Base-by-base conservation (phyloP, 2,113 vertebrate species). In the Hemibates koningsi region DNA sequence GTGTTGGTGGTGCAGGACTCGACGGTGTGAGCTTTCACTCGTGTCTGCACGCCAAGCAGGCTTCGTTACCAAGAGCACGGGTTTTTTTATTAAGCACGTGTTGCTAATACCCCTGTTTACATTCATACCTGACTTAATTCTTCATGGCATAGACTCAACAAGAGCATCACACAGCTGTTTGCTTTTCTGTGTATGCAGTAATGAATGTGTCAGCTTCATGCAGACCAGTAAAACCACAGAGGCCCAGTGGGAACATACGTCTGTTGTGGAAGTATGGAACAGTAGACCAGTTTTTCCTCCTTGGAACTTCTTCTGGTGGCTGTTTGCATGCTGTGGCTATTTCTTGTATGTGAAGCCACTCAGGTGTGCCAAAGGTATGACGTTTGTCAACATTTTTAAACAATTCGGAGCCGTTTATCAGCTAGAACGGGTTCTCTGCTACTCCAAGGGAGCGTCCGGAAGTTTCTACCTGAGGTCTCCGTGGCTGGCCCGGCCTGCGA, bases 191-290 rank as follows among this genome's bases (percentile, higher is more conserved):
- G 61, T 19, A 12, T 7, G 61, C 17, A 36, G 61, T 36, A 66
- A 36, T 36, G 61, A 36, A 66, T n/a, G 6, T 10, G 32, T 36
- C 32, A 0, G 61, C 61, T 36, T 66, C 32, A 66, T 5, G 61
- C 32, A 36, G 17, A 36, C 32, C 32, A 36, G 32, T 66, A 66
- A 66, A 66, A 5, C 61, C 61, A 36, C 61, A 12, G 9, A 3
- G 61, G 61, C 17, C 61, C 61, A 36, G 32, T 36, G 32, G 61
- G 32, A 66, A n/a, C 6, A 2, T 12, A 0, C 0, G 2, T 63
- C 59, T 63, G 16, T 6, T 63, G 32, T 63, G 59, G 32, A 36
- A 63, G 59, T 63, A 7, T 11, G 14, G 9, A n/a, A 63, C 59
- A n/a, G 61, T n/a, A n/a, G 6, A 66, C 9, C 61, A 66, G 32